Percentiles rank a stretch among this genome's conserved stretches.
phyloP scores from a whole-genome alignment of 2,888 invertebrate species.

The Dendrolimus pini region DNA sequence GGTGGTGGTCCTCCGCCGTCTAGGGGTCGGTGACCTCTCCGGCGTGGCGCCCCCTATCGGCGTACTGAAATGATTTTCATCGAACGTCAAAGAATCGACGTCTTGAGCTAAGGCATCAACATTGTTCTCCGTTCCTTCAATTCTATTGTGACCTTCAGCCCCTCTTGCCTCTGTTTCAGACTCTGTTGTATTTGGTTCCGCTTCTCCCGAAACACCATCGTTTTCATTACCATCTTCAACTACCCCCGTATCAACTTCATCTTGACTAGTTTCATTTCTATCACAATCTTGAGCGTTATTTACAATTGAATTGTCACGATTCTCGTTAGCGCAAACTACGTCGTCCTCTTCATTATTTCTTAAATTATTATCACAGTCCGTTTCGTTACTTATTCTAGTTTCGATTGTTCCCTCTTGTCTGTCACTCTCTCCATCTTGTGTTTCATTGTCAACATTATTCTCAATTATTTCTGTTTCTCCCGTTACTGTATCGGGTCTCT shows the following conservation, averaged over 20 bases:
- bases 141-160: neutral
- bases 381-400: slow-evolving; percentile 56
- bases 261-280: slow-evolving; percentile 19
- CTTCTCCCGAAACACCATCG: slow-evolving; percentile 5
- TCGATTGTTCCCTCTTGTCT: slow-evolving; percentile 25
- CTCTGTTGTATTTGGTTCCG: slow-evolving; percentile 6
- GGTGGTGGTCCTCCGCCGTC: slow-evolving; percentile 38
- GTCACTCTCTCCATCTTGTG: slow-evolving; percentile 6
- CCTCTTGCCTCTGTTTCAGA: slow-evolving; percentile 5
- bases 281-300: slow-evolving; percentile 38
- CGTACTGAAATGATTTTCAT: slow-evolving; percentile 72
- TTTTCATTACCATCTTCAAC: slow-evolving; percentile 9
- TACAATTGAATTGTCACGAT: neutral
- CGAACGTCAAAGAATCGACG: slow-evolving; percentile 52
- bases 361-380: slow-evolving; percentile 71
- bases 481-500: slow-evolving; percentile 12
- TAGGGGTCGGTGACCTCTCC: slow-evolving; percentile 27
- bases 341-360: slow-evolving; percentile 67
- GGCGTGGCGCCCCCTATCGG: slow-evolving; percentile 54
- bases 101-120: slow-evolving; percentile 14
- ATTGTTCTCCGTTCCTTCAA: neutral
- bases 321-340: slow-evolving; percentile 61
- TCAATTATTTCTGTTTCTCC: slow-evolving; percentile 7
- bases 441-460: slow-evolving; percentile 1
- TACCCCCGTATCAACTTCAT: slow-evolving; percentile 9